Evolutionary conservation across 2,113 vertebrate genomes (phyloP), one percentile per base, ranked within the genome.

Genomic region (Tonatia bakeri): DNA sequence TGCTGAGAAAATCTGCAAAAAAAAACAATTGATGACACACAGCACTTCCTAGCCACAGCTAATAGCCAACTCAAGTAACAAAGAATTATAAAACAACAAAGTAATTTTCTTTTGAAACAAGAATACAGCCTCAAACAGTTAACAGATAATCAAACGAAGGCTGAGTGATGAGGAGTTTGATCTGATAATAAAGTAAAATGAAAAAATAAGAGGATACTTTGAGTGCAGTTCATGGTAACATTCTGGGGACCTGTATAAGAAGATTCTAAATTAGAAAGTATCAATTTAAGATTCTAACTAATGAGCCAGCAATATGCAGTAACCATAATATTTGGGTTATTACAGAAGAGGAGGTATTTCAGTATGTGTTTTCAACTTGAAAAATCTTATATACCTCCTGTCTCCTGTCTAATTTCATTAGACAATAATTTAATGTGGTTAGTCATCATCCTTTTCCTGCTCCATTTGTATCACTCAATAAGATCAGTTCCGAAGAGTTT

Each of bases 201-300:
- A 91, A 70, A 72, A 90, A 19, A 61, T 47, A 84, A 65, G 45
- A 67, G 16, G n/a, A 70, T 61, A n/a, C 47, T 91, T 56, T 92
- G 19, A 88, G 38, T 0, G n/a, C 33, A 70, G 19, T n/a, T n/a
- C n/a, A 84, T 56, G 9, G 19, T 61, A 84, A 65, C 95, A 92
- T 84, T 80, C 45, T 79, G 40, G 15, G 43, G 28, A 92, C 40
- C 14, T 95, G 9, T n/a, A 1, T 43, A 76, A 96, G 17, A 93
- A 19, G 87, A 83, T 28, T 96, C 80, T 91, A 91, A 90, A 90
- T 36, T 82, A 38, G 36, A 96, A 95, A 96, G 88, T 86, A n/a
- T 89, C 83, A 94, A 77, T 43, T 95, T 26, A 86, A 73, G 33
- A 72, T 81, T 86, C 61, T 50, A 73, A 94, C 91, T 45, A 96